phyloP scores from a whole-genome alignment of 2,888 invertebrate species.

The Limnephilus auricula region DNA sequence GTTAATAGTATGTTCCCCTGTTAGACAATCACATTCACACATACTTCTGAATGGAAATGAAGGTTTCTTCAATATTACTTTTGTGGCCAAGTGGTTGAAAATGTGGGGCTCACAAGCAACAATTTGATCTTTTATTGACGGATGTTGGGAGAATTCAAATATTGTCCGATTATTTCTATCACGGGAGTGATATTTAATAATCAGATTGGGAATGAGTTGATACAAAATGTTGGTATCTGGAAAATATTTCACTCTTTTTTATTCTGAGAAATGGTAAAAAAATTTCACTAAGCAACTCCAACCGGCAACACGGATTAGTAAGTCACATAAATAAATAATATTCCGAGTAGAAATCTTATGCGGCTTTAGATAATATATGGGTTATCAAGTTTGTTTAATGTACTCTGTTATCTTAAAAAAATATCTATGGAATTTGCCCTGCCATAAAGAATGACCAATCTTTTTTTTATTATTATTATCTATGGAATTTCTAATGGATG shows the following conservation, averaged over 20 bases:
- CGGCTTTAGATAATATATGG: background rate
- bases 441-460: background rate
- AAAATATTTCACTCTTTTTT: too few species aligned
- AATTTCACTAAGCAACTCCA: too few species aligned
- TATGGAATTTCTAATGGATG: background rate
- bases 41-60: background rate
- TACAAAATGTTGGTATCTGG: too few species aligned
- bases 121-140: too few species aligned
- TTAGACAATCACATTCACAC: background rate
- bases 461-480: background rate
- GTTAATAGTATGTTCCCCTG: background rate
- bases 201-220: too few species aligned
- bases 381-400: background rate
- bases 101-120: too few species aligned
- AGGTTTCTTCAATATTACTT: background rate
- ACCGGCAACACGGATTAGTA: background rate
- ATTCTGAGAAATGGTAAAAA: too few species aligned
- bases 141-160: too few species aligned
- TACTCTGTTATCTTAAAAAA: background rate
- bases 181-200: too few species aligned
- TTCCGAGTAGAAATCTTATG: background rate
- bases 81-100: too few species aligned
- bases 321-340: background rate
- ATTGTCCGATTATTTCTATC: too few species aligned
- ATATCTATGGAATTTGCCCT: background rate